Evolutionary conservation across 2,888 invertebrate species (phyloP).

Genomic region (Euzetes globulus): DNA sequence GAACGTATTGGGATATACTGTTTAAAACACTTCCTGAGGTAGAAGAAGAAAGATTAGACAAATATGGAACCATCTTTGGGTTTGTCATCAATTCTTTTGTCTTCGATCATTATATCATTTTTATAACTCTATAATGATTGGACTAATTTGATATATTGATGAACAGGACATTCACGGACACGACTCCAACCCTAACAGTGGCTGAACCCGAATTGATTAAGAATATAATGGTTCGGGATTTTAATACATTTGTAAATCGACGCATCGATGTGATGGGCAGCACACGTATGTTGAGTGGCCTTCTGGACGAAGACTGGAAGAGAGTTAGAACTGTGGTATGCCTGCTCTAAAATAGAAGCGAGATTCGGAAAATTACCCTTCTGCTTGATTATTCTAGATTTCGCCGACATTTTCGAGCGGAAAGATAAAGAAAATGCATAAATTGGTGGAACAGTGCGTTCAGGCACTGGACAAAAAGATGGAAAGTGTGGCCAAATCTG

Average conservation of each 20-base stretch:
- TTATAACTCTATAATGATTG: too few species aligned
- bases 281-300: neutral
- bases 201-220: conserved; percentile 36
- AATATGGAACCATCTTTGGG: neutral
- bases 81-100: neutral
- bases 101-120: neutral
- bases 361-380: too few species aligned
- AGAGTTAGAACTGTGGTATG: too few species aligned
- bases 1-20: neutral
- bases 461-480: neutral
- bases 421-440: neutral
- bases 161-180: neutral
- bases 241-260: conserved; percentile 34
- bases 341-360: too few species aligned
- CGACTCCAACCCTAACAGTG: neutral
- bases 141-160: too few species aligned
- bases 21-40: neutral
- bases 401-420: too few species aligned
- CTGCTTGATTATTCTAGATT: too few species aligned
- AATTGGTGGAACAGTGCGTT: neutral
- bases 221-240: conserved; percentile 37
- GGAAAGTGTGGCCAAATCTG: too few species aligned
- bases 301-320: neutral
- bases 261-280: neutral
- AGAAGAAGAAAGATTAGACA: neutral